Evolutionary conservation across 2,113 vertebrate species (phyloP).

Genomic region (Uria lomvia): DNA sequence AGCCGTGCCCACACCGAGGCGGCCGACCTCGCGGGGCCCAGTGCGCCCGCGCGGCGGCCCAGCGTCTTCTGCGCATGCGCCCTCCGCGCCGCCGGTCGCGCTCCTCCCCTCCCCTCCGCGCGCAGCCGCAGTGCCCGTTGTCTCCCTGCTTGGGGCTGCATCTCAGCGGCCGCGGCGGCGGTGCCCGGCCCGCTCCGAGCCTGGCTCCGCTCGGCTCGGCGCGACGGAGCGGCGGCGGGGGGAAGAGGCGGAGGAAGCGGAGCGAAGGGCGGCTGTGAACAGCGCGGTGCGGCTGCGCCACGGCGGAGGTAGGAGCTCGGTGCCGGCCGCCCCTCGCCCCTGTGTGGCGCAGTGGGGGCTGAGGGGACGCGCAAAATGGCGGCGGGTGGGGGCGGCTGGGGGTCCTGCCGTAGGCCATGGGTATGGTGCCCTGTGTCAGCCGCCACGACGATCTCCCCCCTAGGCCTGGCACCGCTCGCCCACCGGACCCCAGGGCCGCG

Average conservation of each 20-base stretch:
- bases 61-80: neutral
- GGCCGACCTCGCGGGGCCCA: too few relatives aligned
- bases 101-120: neutral
- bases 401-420: neutral
- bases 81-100: fast-evolving
- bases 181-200: neutral
- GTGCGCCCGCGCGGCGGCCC: fast-evolving
- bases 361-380: constrained; percentile 7
- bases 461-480: too few relatives aligned
- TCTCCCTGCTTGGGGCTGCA: too few relatives aligned
- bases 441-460: too few relatives aligned
- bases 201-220: neutral
- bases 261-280: neutral
- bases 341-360: neutral
- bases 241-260: too few relatives aligned
- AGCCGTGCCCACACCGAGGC: neutral
- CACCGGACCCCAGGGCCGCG: neutral
- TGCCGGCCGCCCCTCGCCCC: neutral
- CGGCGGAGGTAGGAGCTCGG: neutral
- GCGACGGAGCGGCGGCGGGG: neutral
- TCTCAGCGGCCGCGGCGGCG: neutral
- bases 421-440: neutral
- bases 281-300: neutral
- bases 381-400: neutral
- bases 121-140: neutral